Percentiles rank a stretch among this genome's conserved stretches.
phyloP scores from a whole-genome alignment of 2,888 invertebrate genomes.

The Oscheius myriophilus region DNA sequence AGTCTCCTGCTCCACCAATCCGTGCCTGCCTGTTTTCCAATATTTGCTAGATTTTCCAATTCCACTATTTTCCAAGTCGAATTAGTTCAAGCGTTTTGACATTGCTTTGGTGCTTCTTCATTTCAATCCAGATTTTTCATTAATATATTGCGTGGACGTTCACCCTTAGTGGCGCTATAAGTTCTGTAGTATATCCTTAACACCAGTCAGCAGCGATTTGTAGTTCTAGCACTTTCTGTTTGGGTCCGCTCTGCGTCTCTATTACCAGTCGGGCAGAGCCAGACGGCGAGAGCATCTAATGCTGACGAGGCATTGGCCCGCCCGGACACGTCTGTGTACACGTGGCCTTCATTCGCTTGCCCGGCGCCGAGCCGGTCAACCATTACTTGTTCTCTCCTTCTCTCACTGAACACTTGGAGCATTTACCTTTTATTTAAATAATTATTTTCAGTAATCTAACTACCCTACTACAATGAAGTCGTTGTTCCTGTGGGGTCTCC shows the following conservation, averaged over 20 bases:
- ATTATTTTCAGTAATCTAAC: background rate
- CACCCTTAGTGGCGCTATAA: too few species aligned
- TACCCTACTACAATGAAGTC: conserved; percentile 56
- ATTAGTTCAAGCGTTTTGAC: too few species aligned
- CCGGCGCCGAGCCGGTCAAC: conserved; percentile 9
- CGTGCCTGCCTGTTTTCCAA: too few species aligned
- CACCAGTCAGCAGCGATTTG: too few species aligned
- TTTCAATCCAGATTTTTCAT: too few species aligned
- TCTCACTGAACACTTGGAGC: conserved; percentile 2
- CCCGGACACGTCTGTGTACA: conserved; percentile 32
- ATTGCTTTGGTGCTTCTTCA: too few species aligned
- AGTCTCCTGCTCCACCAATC: too few species aligned
- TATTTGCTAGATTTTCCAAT: too few species aligned
- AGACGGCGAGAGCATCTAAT: conserved; percentile 12
- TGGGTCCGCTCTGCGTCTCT: conserved; percentile 26
- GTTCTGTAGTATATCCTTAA: too few species aligned
- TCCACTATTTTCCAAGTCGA: too few species aligned
- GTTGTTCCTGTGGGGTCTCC: conserved; percentile 54
- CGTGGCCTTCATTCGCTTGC: conserved; percentile 33
- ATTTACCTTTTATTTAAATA: background rate
- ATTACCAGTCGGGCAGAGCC: background rate
- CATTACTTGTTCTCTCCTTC: background rate
- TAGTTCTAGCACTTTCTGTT: too few species aligned
- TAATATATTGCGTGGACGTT: too few species aligned
- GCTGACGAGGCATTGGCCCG: conserved; percentile 31